Percentiles rank a stretch among this genome's conserved stretches.
Conservation (phyloP, 1,140 invertebrate genomes). For the Drosophila guanche region DNA sequence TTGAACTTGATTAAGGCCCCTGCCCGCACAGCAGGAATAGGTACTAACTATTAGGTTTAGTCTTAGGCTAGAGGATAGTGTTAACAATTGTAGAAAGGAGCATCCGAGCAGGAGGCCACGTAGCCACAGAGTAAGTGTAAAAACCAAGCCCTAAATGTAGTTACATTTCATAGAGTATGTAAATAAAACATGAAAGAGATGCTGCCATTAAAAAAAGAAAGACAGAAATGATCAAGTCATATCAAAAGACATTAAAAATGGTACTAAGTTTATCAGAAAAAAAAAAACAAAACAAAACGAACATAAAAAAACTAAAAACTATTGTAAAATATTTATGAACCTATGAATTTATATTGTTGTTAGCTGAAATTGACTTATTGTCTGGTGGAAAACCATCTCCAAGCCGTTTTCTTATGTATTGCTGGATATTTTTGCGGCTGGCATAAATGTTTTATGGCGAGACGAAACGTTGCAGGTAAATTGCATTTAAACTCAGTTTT, state of each 20-base stretch:
- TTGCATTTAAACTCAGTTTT: slow-evolving; percentile 70
- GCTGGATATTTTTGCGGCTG: slow-evolving; percentile 1
- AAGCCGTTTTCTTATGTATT: slow-evolving; percentile 24
- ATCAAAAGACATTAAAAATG: slow-evolving; percentile 79
- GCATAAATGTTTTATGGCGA: slow-evolving; percentile 40
- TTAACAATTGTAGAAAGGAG: slow-evolving; percentile 24
- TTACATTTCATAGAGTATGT: slow-evolving; percentile 21
- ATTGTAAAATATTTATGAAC: slow-evolving; percentile 75
- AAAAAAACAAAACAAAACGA: slow-evolving; percentile 15
- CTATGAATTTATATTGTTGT: slow-evolving; percentile 44
- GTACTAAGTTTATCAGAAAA: slow-evolving; percentile 59
- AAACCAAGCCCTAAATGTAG: slow-evolving; percentile 34
- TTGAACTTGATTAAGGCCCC: slow-evolving; percentile 9
- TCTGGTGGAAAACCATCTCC: slow-evolving; percentile 8
- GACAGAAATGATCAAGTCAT: slow-evolving; percentile 78
- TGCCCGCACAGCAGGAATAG: slow-evolving; percentile 1
- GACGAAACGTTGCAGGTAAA: slow-evolving; percentile 64
- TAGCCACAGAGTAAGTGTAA: slow-evolving; percentile 24
- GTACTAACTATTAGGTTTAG: slow-evolving; percentile 39
- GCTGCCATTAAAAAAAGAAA: slow-evolving; percentile 21
- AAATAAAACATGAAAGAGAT: not conserved
- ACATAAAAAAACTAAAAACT: slow-evolving; percentile 38
- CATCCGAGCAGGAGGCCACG: slow-evolving; percentile 4
- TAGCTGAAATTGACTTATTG: slow-evolving; percentile 46
- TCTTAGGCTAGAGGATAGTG: slow-evolving; percentile 30